phyloP scores from a whole-genome alignment of 2,113 vertebrate genomes.

The Sinocyclocheilus rhinocerous region DNA sequence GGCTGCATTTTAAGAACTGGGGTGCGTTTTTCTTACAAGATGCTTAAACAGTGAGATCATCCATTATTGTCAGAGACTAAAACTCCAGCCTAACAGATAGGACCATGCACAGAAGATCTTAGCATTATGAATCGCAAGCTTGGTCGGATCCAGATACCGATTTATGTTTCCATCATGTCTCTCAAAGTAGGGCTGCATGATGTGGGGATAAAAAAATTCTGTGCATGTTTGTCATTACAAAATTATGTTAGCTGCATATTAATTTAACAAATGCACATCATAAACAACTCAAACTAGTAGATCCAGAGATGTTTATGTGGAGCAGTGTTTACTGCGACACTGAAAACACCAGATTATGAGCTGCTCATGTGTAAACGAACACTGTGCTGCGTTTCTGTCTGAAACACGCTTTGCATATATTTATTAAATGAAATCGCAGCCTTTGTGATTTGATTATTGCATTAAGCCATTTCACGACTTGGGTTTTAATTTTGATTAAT shows the following conservation, averaged over 20 bases:
- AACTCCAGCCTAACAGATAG: constrained; percentile 41
- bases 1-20: constrained; percentile 71
- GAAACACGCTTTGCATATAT: neutral
- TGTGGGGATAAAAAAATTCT: neutral
- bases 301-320: neutral
- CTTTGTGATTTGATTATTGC: neutral
- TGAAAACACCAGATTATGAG: neutral
- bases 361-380: neutral
- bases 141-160: neutral
- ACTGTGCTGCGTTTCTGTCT: neutral
- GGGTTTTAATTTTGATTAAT: neutral
- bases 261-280: neutral
- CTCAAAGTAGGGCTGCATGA: neutral
- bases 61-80: constrained; percentile 56
- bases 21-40: constrained; percentile 62
- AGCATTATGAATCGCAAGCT: neutral
- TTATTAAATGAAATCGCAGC: neutral
- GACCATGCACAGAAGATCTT: neutral
- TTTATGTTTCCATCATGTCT: constrained; percentile 8
- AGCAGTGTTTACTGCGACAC: neutral
- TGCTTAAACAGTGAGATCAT: constrained; percentile 69
- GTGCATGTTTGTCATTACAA: neutral
- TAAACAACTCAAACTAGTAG: neutral
- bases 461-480: neutral
- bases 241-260: neutral